Base-by-base conservation (phyloP, 2,888 invertebrate species). In the Watsonalla binaria region DNA sequence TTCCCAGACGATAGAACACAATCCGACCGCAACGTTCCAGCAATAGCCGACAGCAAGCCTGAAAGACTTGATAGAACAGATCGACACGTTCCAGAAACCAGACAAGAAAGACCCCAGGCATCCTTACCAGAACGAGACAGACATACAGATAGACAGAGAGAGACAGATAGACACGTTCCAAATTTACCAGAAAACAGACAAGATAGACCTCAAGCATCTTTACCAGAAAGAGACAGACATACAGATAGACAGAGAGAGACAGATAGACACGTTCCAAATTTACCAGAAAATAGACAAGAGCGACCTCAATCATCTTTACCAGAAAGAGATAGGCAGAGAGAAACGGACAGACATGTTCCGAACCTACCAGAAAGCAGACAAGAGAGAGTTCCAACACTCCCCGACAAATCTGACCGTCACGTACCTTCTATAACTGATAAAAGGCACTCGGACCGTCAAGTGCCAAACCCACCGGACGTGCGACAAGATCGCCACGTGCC, bases 401-500 rank as follows among this genome's bases (percentile, higher is more conserved):
- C 61, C n/a, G 70, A 70, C 51, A 61, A 53, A 34, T 66, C 61
- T 53, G 69, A 73, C 15, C 61, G 74, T 13, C 69, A 67, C 6
- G 54, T 61, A 5, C 65, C 66, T 5, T 54, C 54, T 8, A 57
- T 62, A 37, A 1, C 37, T 37, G 68, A 67, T 0, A 53, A 50
- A 5, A 47, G 58, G 15, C 54, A 54, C 51, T 52, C 52, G 0
- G 14, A 39, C 1, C 39, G 39, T 11, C 24, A 24, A 24, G 9
- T 37, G 2, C 50, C 56, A 8, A 57, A 57, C 24, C 56, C 51
- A 45, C 55, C 60, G 49, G 61, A 59, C 37, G 52, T 46, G n/a
- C 53, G 55, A 50, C 58, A 56, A 57, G 61, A 63, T 35, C 57
- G 59, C 13, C 59, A 57, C 9, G 52, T 58, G 46, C 53, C 58